phyloP scores from a whole-genome alignment of 2,888 invertebrate genomes.

The Balanococcus diminutus region DNA sequence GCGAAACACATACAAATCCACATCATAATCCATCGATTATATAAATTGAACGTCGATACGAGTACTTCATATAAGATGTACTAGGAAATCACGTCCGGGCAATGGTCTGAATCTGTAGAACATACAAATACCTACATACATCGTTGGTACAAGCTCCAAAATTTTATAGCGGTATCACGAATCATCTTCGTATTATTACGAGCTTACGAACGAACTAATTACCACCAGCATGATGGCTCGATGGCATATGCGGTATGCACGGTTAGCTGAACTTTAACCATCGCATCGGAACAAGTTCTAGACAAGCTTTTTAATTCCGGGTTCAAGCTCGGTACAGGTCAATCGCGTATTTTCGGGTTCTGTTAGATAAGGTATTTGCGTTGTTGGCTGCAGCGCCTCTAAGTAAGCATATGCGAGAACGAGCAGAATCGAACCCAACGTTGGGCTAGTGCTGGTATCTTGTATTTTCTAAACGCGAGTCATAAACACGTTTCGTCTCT shows the following conservation, averaged over 20 bases:
- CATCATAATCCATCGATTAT: not conserved
- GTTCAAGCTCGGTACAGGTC: slow-evolving; percentile 15
- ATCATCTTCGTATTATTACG: not conserved
- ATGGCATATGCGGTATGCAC: not conserved
- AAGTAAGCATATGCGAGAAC: too few species aligned
- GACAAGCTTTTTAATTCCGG: slow-evolving; percentile 21
- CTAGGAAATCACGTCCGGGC: not conserved
- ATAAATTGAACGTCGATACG: not conserved
- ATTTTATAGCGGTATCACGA: not conserved
- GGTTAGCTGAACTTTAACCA: not conserved
- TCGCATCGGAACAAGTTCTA: not conserved
- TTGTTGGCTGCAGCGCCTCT: not conserved
- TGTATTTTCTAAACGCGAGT: not conserved
- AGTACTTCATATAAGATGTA: not conserved
- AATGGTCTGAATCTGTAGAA: not conserved
- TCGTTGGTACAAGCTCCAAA: not conserved
- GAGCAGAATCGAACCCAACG: not conserved
- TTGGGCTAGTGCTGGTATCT: too few species aligned
- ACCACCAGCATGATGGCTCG: too few species aligned
- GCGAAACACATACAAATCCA: not conserved
- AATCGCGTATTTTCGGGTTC: not conserved
- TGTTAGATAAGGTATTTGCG: not conserved
- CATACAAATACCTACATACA: not conserved
- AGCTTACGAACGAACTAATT: not conserved
- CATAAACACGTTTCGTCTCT: not conserved